Conservation (phyloP, 2,888 invertebrate genomes). For the Lycaena phlaeas region DNA sequence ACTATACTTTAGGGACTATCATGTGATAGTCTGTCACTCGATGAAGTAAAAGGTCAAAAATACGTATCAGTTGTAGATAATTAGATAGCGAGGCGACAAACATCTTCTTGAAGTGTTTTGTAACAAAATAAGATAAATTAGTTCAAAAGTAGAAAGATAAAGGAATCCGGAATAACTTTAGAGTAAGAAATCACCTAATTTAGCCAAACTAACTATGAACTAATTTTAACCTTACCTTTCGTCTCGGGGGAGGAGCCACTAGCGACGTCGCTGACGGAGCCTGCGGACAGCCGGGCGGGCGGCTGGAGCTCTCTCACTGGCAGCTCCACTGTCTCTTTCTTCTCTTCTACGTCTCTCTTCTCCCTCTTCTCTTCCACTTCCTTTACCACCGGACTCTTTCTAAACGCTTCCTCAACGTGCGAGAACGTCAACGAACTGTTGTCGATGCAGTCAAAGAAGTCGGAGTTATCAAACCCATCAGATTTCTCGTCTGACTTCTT, state of each 20-base stretch:
- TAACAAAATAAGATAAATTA: too few species aligned
- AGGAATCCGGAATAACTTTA: too few species aligned
- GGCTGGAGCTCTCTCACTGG: conserved; percentile 41
- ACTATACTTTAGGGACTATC: too few species aligned
- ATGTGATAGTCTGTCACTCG: too few species aligned
- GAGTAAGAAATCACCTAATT: too few species aligned
- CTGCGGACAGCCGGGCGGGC: conserved; percentile 70
- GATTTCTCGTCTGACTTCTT: conserved; percentile 69
- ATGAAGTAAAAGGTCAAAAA: too few species aligned
- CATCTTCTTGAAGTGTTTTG: too few species aligned
- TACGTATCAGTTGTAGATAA: too few species aligned
- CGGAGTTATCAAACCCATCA: conserved; percentile 66
- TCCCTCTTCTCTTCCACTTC: conserved; percentile 52
- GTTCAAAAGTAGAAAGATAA: too few species aligned
- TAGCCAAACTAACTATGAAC: too few species aligned
- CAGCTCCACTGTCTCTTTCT: conserved; percentile 31
- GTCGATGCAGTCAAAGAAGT: conserved; percentile 68
- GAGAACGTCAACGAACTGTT: conserved; percentile 64
- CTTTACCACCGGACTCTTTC: conserved; percentile 51
- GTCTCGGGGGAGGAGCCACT: conserved; percentile 78
- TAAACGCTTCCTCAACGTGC: conserved; percentile 64
- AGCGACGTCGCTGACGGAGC: conserved; percentile 75
- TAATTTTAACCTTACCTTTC: conserved; percentile 52
- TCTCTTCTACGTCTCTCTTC: conserved; percentile 36
- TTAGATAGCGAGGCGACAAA: too few species aligned